Conservation (phyloP, 2,888 invertebrate genomes). For the Tenthredo distinguenda region DNA sequence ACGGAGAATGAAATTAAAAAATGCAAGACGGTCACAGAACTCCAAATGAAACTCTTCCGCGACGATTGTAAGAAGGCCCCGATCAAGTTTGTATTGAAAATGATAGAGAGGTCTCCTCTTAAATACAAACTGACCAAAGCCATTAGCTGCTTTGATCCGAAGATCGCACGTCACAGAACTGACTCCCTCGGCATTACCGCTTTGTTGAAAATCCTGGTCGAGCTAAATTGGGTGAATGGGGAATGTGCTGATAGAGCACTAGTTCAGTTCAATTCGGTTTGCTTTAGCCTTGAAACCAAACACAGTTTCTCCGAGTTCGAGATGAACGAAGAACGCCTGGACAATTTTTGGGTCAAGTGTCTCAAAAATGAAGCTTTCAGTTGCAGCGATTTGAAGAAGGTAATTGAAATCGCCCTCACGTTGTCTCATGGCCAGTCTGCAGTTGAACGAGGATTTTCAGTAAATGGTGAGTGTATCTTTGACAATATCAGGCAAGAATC, state of each 20-base stretch:
- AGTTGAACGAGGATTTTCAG: conserved; percentile 21
- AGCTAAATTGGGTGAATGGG: background rate
- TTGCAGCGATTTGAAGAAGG: background rate
- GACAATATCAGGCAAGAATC: conserved; percentile 13
- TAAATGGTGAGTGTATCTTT: background rate
- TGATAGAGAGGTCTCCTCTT: background rate
- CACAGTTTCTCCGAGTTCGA: background rate
- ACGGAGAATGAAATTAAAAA: conserved; percentile 53
- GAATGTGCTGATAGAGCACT: background rate
- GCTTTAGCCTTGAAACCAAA: background rate
- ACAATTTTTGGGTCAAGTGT: conserved; percentile 5
- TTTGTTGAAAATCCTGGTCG: conserved; percentile 16
- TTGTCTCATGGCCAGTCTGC: conserved; percentile 8
- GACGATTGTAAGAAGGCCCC: background rate
- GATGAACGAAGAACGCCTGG: background rate
- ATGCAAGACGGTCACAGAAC: background rate
- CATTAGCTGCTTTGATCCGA: conserved; percentile 17
- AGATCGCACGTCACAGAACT: background rate
- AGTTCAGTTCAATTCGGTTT: background rate
- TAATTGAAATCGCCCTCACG: background rate
- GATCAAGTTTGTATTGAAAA: background rate
- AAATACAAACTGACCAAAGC: conserved; percentile 5
- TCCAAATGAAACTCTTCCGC: background rate
- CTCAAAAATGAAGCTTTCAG: background rate
- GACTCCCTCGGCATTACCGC: background rate